Evolutionary conservation across 37 sponge, comb jelly and placozoan genomes (phyloP), one percentile per base, ranked within the genome.

Genomic region (Beroe ovata): DNA sequence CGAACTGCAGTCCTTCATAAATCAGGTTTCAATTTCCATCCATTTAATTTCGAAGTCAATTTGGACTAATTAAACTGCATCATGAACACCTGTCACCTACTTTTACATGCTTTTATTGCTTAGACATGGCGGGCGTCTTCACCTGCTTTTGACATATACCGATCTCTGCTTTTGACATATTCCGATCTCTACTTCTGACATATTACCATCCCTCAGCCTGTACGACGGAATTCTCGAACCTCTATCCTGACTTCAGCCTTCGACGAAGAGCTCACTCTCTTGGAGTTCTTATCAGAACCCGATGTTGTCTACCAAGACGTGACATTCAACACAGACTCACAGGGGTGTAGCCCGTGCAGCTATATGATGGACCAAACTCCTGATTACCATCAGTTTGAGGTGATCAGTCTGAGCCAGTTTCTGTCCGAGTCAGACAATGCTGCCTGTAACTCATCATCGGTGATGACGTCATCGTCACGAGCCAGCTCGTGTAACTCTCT

Each of bases 221-320:
- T 66, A 19, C 69, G 69, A 29, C 32, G 69, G 16, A 66, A 30
- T 30, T 66, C 69, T 37, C 69, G 69, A 18, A 26, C 33, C 14
- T 66, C 69, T 37, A 66, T 66, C 69, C 36, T 66, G 35, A 66
- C 69, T 8, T 34, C 35, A 32, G 69, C 35, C 18, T 66, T 66
- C 34, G 28, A 77, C 41, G 47, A 77, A 35, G 54, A 77, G 28
- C 84, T 77, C 8, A 77, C 84, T 23, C 54, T 77, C 2, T 19
- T 77, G 42, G 84, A 77, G 47, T 77, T 41, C 54, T 54, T 77
- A 8, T 40, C 84, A 1, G 84, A 23, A 0, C 54, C 84, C 22
- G 84, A 77, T 23, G 20, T 77, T 1, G 21, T 77, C 54, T 77
- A 42, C 54, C 54, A 77, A 42, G 84, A 77, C 54, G 33, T 77